phyloP scores from a whole-genome alignment of 2,113 vertebrate species.

The Cynoglossus semilaevis region DNA sequence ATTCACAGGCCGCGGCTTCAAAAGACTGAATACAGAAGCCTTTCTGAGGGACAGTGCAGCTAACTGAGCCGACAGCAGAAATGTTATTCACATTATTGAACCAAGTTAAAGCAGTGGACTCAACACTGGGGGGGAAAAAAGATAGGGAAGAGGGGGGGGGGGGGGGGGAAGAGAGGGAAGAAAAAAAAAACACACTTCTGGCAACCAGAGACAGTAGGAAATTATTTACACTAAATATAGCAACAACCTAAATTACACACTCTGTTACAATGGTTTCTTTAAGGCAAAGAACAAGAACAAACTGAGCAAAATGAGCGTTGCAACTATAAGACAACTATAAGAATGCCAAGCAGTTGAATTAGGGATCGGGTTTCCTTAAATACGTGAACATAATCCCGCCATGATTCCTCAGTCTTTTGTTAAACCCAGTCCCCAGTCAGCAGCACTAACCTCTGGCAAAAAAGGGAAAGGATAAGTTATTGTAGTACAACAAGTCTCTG shows the following conservation, averaged over 20 bases:
- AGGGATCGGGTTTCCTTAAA: constrained; percentile 41
- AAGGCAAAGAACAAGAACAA: constrained; percentile 17
- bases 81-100: constrained; percentile 51
- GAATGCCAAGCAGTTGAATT: constrained; percentile 23
- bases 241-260: constrained; percentile 26
- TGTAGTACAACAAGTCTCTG: constrained; percentile 41
- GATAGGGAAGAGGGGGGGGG: too few relatives aligned
- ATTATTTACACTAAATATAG: constrained; percentile 36
- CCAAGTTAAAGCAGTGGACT: constrained; percentile 27
- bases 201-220: constrained; percentile 23
- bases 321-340: constrained; percentile 9
- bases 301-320: neutral
- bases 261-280: neutral
- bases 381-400: constrained; percentile 17
- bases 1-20: constrained; percentile 71
- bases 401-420: constrained; percentile 34
- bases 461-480: constrained; percentile 29
- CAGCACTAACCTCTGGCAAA: constrained; percentile 35
- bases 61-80: constrained; percentile 48
- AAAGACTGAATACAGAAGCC: constrained; percentile 68
- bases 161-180: neutral
- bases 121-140: too few relatives aligned
- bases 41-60: constrained; percentile 45
- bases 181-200: constrained; percentile 18
- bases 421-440: constrained; percentile 23